Percentiles rank a stretch among this genome's conserved stretches.
phyloP scores from a whole-genome alignment of 2,797 vertebrate genomes.

The Hirundo rustica region DNA sequence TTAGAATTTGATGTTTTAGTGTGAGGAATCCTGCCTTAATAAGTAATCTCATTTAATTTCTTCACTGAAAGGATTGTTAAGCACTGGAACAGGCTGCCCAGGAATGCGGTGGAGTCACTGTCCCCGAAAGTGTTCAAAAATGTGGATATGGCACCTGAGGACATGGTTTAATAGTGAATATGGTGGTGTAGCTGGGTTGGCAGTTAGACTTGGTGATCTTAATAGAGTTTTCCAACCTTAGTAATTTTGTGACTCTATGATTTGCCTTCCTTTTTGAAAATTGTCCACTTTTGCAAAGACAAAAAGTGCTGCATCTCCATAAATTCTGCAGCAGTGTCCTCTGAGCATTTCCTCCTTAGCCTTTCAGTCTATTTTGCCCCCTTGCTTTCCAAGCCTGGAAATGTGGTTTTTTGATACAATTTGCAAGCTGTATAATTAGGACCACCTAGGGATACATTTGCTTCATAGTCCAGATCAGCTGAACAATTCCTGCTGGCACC shows the following conservation, averaged over 20 bases:
- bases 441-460: not conserved
- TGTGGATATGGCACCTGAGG: too few relatives aligned
- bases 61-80: not conserved
- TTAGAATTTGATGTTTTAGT: not conserved
- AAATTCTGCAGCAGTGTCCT: not conserved
- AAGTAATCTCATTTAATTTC: not conserved
- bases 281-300: not conserved
- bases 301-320: not conserved
- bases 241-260: not conserved
- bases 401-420: rapidly evolving
- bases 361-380: not conserved
- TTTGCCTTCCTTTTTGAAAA: not conserved
- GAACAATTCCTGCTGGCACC: not conserved
- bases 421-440: not conserved
- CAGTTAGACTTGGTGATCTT: not conserved
- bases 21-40: not conserved
- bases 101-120: not conserved
- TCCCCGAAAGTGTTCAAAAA: not conserved
- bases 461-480: not conserved
- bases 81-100: not conserved
- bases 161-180: not conserved
- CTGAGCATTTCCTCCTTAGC: not conserved
- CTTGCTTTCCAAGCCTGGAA: not conserved
- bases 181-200: not conserved
- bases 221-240: not conserved